These are phyloP conservation scores for Gorsachius goisagi DNA, from an alignment of 2,113 vertebrate species.

Conservation along the genomic window DNA sequence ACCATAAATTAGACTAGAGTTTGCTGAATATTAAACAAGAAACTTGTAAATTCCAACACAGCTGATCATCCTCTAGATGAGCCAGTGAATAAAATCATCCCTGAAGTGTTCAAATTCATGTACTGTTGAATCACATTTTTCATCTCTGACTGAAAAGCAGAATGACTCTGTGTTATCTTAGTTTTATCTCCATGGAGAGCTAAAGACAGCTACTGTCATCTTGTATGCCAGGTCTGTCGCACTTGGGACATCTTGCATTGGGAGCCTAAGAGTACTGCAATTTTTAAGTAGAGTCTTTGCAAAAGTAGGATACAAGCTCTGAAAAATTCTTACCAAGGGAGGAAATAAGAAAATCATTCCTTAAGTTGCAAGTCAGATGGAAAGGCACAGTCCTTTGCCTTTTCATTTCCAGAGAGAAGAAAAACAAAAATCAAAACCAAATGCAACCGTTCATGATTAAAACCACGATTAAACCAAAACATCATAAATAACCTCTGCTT, in stretches of 20 bases:
- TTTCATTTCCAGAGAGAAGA: neutral
- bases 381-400: neutral
- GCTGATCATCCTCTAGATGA: neutral
- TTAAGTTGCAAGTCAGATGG: neutral
- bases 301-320: neutral
- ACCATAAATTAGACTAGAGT: neutral
- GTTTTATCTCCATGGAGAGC: conserved; percentile 2
- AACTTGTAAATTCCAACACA: neutral
- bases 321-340: neutral
- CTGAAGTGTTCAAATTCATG: neutral
- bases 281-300: neutral
- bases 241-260: neutral
- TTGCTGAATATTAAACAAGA: conserved; percentile 11
- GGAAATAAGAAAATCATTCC: neutral
- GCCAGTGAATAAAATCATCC: neutral
- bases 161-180: neutral
- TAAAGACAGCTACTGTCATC: conserved; percentile 20
- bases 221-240: neutral
- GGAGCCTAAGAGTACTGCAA: neutral
- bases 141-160: conserved; percentile 24
- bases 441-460: neutral
- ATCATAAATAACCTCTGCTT: neutral
- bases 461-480: neutral
- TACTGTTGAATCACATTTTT: conserved; percentile 15
- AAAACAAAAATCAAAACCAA: neutral